Percentiles rank a stretch among this genome's conserved stretches.
Evolutionary conservation across 1,140 invertebrate species (phyloP).

Genomic region (Heliconius congener): DNA sequence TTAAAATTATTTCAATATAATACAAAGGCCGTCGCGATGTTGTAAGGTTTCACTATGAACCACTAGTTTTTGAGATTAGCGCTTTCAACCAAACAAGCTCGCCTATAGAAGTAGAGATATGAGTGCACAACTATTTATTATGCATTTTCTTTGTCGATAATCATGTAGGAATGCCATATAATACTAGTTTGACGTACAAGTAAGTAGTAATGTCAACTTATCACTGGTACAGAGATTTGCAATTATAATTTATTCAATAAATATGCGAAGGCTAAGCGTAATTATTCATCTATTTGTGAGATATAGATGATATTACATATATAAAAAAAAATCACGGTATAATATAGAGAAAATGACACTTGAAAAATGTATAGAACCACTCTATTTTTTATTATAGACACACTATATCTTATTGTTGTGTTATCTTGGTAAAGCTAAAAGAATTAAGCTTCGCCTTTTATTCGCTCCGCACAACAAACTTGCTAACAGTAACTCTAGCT

Average conservation of each 20-base stretch:
- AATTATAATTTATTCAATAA: slow-evolving; percentile 33
- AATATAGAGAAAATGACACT: too few species aligned
- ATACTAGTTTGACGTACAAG: neutral
- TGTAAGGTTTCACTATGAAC: too few species aligned
- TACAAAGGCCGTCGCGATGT: too few species aligned
- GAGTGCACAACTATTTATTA: neutral
- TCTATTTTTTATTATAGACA: too few species aligned
- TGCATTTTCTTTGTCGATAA: neutral
- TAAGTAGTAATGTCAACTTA: slow-evolving; percentile 1
- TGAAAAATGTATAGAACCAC: too few species aligned
- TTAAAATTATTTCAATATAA: too few species aligned
- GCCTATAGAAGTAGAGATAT: too few species aligned
- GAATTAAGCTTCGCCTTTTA: too few species aligned
- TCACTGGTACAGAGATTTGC: slow-evolving; percentile 27
- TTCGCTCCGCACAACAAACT: too few species aligned
- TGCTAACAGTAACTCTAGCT: too few species aligned
- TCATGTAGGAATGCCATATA: neutral
- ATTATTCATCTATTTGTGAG: neutral
- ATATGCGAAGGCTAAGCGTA: neutral
- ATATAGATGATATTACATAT: neutral
- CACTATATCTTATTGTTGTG: too few species aligned
- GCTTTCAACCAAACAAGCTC: neutral
- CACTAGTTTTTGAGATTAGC: neutral
- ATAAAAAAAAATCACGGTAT: neutral
- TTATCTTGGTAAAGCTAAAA: too few species aligned